Evolutionary conservation across 2,113 vertebrate genomes (phyloP).

Genomic region (Numida meleagris): DNA sequence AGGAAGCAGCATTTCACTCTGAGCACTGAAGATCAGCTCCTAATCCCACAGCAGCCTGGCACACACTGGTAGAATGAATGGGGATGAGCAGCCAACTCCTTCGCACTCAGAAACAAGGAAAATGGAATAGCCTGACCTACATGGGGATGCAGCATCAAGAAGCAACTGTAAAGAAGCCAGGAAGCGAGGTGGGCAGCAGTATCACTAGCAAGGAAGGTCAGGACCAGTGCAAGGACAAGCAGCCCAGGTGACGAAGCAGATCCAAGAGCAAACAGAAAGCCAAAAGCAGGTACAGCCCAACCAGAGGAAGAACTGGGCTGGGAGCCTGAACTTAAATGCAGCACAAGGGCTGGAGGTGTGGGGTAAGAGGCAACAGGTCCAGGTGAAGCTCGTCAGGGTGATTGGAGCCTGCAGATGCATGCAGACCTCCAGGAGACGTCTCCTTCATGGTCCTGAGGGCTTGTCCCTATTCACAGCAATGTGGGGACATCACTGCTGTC

Average conservation of each 20-base stretch:
- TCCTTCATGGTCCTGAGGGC: accelerated
- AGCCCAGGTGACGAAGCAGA: too few relatives aligned
- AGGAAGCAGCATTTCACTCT: not conserved
- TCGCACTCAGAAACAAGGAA: not conserved
- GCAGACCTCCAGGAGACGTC: not conserved
- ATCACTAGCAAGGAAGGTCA: too few relatives aligned
- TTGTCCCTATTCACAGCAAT: accelerated
- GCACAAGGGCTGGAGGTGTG: not conserved
- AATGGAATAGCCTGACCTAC: too few relatives aligned
- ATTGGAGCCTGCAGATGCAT: not conserved
- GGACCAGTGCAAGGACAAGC: too few relatives aligned
- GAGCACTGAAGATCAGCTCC: not conserved
- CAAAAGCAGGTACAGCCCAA: too few relatives aligned
- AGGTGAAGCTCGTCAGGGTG: not conserved
- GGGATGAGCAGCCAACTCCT: not conserved
- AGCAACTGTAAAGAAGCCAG: too few relatives aligned
- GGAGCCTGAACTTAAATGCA: not conserved
- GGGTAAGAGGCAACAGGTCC: not conserved
- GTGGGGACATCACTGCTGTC: not conserved
- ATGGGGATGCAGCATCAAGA: too few relatives aligned
- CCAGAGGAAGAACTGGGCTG: too few relatives aligned
- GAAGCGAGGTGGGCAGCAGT: too few relatives aligned
- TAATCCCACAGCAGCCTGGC: not conserved
- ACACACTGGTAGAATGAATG: not conserved
- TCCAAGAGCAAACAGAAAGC: too few relatives aligned